A percentile compares a stretch with the other conserved stretches of the same genome.
phyloP scores from a whole-genome alignment of 2,113 vertebrate species.

The Myrmophylax atrothorax region DNA sequence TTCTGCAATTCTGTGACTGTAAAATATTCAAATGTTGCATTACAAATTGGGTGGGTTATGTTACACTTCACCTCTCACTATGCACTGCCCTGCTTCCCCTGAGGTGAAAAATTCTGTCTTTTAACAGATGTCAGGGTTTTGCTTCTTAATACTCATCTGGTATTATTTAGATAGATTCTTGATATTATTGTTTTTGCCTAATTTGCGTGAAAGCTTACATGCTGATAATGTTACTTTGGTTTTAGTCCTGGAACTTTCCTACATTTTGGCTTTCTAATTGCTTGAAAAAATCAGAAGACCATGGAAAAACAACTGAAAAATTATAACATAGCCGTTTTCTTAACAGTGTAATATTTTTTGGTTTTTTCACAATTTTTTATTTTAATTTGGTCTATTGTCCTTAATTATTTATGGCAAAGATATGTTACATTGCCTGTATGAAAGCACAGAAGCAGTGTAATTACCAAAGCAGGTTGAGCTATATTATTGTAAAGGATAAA shows the following conservation, averaged over 20 bases:
- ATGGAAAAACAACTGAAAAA: not conserved
- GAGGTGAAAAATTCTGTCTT: not conserved
- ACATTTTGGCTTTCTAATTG: not conserved
- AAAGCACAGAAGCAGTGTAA: not conserved
- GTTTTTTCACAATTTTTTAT: not conserved
- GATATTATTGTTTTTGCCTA: not conserved
- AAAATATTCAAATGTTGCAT: not conserved
- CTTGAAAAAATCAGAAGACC: not conserved
- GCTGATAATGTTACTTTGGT: not conserved
- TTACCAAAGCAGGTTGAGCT: not conserved
- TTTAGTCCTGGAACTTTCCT: not conserved
- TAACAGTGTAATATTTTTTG: not conserved
- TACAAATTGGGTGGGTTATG: not conserved
- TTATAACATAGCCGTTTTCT: not conserved
- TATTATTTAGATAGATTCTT: not conserved
- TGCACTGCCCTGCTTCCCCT: not conserved
- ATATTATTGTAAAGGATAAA: not conserved
- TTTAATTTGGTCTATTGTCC: not conserved
- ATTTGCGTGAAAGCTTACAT: not conserved
- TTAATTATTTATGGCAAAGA: not conserved
- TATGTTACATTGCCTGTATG: not conserved
- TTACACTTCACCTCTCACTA: not conserved
- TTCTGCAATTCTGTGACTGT: not conserved
- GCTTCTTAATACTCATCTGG: not conserved
- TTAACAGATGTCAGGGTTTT: not conserved